Base-by-base conservation (phyloP, 2,888 invertebrate species). In the Cosmia pyralina region DNA sequence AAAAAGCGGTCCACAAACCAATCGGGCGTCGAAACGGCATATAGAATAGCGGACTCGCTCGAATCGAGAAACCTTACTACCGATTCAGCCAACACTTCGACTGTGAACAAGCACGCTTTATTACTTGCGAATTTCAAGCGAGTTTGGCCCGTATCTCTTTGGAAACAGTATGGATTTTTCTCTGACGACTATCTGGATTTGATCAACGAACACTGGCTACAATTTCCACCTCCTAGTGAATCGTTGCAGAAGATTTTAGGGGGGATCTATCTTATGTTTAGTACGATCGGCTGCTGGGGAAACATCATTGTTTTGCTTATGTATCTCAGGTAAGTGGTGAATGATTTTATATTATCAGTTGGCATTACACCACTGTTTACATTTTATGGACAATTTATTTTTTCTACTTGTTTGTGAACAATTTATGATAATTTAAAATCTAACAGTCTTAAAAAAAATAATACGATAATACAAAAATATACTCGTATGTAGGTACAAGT, bases 191-290 rank as follows among this genome's bases (percentile, higher is more conserved):
- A 96, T 86, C 88, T 97, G 85, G 88, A 95, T 72, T 90, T 96
- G 78, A 97, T 98, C 78, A 97, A 98, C 92, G 94, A 96, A 1
- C 97, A 98, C 90, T 98, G 98, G 98, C 92, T 98, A 81, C 93
- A 96, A 84, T 98, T 97, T 90, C 95, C 96, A 41, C 98, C 98
- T 4, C 97, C 97, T 0, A 91, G 94, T 53, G 94, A 95, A 64
- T 87, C 90, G 41, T 92, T 96, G 63, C 97, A 97, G 90, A 97
- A 96, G 88, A 89, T 95, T 6, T 93, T 98, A 86, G 98, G 97
- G 4, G 90, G 94, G 22, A 86, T 97, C 67, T 98, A 98, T 90
- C 88, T 97, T 41, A 84, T 97, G 60, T 97, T 98, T 86, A 96
- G 97, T 88, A 92, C 96, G 3, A 91, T 97, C 53, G 98, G 98